A percentile compares a stretch with the other conserved stretches of the same genome.
phyloP scores from a whole-genome alignment of 2,888 invertebrate species.

The Syritta pipiens region DNA sequence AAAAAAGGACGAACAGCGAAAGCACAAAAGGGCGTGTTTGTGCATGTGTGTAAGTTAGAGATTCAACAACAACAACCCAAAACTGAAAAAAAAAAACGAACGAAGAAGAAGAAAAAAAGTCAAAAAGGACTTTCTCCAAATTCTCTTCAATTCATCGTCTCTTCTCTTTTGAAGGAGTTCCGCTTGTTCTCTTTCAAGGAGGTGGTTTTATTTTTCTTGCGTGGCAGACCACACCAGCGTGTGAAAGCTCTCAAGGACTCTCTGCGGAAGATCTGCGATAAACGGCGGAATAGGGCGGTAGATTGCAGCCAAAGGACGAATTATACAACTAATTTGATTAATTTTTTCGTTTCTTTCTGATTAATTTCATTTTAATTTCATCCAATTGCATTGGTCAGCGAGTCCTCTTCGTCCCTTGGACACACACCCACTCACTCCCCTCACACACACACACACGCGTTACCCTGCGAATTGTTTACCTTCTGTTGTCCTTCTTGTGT shows the following conservation, averaged over 20 bases:
- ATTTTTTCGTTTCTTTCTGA: background rate
- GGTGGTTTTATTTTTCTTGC: background rate
- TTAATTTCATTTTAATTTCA: conserved; percentile 38
- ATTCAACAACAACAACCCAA: conserved; percentile 1
- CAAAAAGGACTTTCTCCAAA: background rate
- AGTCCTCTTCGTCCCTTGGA: too few relatives aligned
- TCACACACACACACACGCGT: too few relatives aligned
- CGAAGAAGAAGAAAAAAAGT: conserved; percentile 7
- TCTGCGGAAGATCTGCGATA: conserved; percentile 17
- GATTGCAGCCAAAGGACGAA: conserved; percentile 9
- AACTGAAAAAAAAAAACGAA: background rate
- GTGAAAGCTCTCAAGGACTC: conserved; percentile 54
- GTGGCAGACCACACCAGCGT: background rate
- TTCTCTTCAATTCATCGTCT: conserved; percentile 25
- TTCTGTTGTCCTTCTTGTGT: conserved; percentile 56
- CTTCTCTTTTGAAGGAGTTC: conserved; percentile 36
- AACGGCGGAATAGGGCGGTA: conserved; percentile 2
- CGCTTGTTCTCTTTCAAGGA: background rate
- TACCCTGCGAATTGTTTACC: conserved; percentile 57
- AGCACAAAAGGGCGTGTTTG: conserved; percentile 67
- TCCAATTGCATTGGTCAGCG: conserved; percentile 7
- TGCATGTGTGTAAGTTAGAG: conserved; percentile 57
- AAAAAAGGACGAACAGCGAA: conserved; percentile 43
- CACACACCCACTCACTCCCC: too few relatives aligned
- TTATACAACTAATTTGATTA: conserved; percentile 7